Conservation (phyloP, 2,113 vertebrate species). For the Uria aalge region DNA sequence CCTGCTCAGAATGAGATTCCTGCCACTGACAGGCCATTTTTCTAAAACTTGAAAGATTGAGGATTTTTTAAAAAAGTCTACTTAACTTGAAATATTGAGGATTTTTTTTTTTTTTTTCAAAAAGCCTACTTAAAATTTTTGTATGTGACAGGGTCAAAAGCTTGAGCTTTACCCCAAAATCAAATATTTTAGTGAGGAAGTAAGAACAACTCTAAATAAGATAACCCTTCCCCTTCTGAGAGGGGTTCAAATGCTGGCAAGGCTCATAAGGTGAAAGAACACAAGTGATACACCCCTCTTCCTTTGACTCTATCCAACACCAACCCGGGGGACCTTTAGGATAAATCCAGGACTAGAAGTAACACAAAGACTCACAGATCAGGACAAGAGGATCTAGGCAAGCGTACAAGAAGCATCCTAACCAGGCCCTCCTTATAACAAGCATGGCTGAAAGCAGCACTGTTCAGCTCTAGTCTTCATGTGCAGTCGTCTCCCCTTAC, state of each 20-base stretch:
- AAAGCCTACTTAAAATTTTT: neutral
- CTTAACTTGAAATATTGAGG: neutral
- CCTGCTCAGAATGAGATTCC: neutral
- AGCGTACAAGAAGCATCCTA: neutral
- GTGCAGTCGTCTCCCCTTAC: neutral
- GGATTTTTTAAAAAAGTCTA: neutral
- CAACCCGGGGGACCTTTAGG: neutral
- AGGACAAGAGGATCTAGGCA: neutral
- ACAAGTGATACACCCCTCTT: neutral
- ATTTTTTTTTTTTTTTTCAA: neutral
- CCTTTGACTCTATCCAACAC: neutral
- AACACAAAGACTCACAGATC: neutral
- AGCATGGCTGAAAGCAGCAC: neutral
- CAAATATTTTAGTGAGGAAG: neutral
- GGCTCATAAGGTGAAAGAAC: neutral
- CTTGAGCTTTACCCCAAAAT: neutral
- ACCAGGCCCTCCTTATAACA: fast-evolving
- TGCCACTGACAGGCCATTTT: neutral
- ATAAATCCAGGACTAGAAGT: neutral
- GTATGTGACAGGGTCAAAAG: neutral
- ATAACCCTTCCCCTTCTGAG: neutral
- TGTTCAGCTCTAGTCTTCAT: neutral
- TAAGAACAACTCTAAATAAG: neutral
- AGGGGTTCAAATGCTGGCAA: neutral
- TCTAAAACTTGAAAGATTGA: neutral